These are phyloP conservation scores for Napeogenes sylphis DNA, from an alignment of 2,888 invertebrate species.

Conservation along the genomic window DNA sequence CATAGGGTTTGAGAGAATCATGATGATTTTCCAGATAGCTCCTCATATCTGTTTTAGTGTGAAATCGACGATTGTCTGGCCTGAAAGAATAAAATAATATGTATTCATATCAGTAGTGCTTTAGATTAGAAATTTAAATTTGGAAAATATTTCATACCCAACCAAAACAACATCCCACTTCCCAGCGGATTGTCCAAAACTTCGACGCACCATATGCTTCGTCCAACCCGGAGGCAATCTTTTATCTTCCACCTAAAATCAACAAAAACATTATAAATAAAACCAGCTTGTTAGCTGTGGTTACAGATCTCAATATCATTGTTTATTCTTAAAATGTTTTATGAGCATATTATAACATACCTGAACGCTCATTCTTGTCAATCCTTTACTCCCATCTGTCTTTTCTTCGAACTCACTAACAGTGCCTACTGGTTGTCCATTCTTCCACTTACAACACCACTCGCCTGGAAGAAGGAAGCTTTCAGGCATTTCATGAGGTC, in stretches of 20 bases:
- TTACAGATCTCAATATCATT: background rate
- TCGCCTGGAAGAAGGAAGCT: slow-evolving; percentile 68
- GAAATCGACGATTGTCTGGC: slow-evolving; percentile 61
- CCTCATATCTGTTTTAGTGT: slow-evolving; percentile 67
- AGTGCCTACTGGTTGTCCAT: slow-evolving; percentile 81
- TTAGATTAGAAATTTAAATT: background rate
- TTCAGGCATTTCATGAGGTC: slow-evolving; percentile 45
- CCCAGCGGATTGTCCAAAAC: slow-evolving; percentile 82
- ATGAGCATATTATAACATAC: slow-evolving; percentile 33
- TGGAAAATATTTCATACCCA: slow-evolving; percentile 57
- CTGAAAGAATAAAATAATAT: slow-evolving; percentile 39
- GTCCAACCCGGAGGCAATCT: slow-evolving; percentile 86
- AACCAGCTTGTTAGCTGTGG: no score
- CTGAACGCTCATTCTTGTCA: slow-evolving; percentile 64
- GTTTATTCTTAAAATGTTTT: background rate
- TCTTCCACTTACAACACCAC: slow-evolving; percentile 83
- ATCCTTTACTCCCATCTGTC: slow-evolving; percentile 54
- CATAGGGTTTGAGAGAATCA: slow-evolving; percentile 42
- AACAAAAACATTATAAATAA: background rate
- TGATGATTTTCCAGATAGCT: slow-evolving; percentile 50
- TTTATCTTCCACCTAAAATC: slow-evolving; percentile 81
- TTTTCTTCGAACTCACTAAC: slow-evolving; percentile 66
- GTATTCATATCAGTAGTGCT: no score
- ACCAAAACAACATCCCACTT: slow-evolving; percentile 90
- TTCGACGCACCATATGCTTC: slow-evolving; percentile 86